Evolutionary conservation across 1,140 invertebrate species (phyloP).

Genomic region (Drosophila eugracilis): DNA sequence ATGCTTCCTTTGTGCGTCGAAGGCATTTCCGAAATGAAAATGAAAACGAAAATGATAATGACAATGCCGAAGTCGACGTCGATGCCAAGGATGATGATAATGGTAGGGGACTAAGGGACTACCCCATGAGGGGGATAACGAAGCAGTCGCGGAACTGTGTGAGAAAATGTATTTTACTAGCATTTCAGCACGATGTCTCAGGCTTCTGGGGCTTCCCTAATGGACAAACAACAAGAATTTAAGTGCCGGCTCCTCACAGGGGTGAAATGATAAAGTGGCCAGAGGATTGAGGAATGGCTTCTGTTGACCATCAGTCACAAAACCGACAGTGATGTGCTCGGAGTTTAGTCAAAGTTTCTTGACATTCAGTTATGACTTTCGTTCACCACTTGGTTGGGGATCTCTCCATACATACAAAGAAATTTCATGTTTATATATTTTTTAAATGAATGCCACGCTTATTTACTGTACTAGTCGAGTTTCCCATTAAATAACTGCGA

Average conservation of each 20-base stretch:
- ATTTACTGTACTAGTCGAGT: neutral
- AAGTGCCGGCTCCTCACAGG: conserved; percentile 17
- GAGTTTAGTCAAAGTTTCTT: conserved; percentile 34
- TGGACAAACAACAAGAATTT: conserved; percentile 59
- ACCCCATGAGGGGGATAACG: conserved; percentile 14
- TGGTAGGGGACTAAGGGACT: neutral
- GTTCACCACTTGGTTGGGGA: neutral
- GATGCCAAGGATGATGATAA: conserved; percentile 20
- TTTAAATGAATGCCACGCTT: too few species aligned
- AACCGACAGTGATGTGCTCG: conserved; percentile 9
- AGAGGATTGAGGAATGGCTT: conserved; percentile 15
- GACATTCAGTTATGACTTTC: conserved; percentile 28
- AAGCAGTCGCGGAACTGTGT: conserved; percentile 21
- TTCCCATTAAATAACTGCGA: neutral
- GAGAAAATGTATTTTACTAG: conserved; percentile 49
- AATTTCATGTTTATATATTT: too few species aligned
- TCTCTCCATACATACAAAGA: too few species aligned
- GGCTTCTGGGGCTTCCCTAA: conserved; percentile 38
- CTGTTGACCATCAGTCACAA: conserved; percentile 45
- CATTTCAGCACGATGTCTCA: conserved; percentile 45
- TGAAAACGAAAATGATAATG: conserved; percentile 67
- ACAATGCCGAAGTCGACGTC: conserved; percentile 37
- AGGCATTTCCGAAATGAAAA: conserved; percentile 61
- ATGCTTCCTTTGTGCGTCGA: conserved; percentile 59
- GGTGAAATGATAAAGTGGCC: neutral